Percentiles rank a stretch among this genome's conserved stretches.
These are phyloP conservation scores for Corella eumyota DNA, from an alignment of 23 tunicate species.

Conservation along the genomic window DNA sequence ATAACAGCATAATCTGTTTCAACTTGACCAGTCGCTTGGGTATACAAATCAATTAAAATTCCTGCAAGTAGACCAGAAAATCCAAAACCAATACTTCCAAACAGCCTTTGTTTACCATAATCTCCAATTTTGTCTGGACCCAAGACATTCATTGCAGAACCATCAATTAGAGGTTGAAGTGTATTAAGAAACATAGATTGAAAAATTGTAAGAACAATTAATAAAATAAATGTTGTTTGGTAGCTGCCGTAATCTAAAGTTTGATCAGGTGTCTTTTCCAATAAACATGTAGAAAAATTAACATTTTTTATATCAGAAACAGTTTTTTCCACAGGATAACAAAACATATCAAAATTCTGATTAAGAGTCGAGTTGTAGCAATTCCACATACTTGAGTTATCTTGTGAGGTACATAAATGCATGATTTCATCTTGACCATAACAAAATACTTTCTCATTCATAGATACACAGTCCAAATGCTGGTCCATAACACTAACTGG, in stretches of 20 bases:
- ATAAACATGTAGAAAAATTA: background rate
- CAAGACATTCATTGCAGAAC: constrained; percentile 52
- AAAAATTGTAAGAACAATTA: constrained; percentile 37
- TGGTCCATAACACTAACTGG: constrained; percentile 5
- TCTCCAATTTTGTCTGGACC: constrained; percentile 19
- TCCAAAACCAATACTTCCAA: constrained; percentile 79
- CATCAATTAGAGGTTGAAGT: constrained; percentile 50
- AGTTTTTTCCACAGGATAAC: no score
- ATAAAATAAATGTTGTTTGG: constrained; percentile 38
- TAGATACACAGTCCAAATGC: no score
- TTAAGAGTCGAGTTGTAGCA: no score
- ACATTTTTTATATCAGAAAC: background rate
- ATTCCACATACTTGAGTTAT: background rate
- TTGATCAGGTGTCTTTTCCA: no score
- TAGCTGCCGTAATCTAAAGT: no score
- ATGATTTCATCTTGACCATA: background rate
- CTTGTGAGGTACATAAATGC: background rate
- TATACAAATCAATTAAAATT: constrained; percentile 13
- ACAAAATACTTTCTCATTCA: background rate
- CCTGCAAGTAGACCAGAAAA: constrained; percentile 32
- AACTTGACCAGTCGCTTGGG: background rate
- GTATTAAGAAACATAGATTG: constrained; percentile 32
- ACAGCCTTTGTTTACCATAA: constrained; percentile 68
- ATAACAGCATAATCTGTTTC: constrained; percentile 24
- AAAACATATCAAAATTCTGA: no score